Base-by-base conservation (phyloP, 1,140 invertebrate species). In the Muscidifurax raptorellus region DNA sequence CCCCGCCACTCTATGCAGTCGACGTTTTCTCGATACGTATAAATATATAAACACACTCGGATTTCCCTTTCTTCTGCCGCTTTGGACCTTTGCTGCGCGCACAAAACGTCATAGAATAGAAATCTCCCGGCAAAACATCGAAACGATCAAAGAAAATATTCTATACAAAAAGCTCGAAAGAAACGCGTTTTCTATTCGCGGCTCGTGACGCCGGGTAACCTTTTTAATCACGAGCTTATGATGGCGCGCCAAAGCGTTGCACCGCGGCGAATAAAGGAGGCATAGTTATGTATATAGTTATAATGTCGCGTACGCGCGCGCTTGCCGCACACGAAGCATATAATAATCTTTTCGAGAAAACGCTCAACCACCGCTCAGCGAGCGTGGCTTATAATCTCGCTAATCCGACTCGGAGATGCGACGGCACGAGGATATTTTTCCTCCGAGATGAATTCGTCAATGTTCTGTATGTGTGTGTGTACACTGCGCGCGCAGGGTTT, bases 191-290 rank as follows among this genome's bases (percentile, higher is more conserved):
- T 82, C 52, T 22, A 40, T 40, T 75, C 47, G 47, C 18, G 47
- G 59, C 5, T 76, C 71, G 71, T 76, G 80, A 72, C 44, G n/a
- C n/a, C n/a, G n/a, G 67, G 28, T 81, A 69, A 74, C 47, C 69
- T 82, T 76, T 75, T 76, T 82, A 82, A 82, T 76, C 72, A 25
- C 15, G 28, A 44, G 25, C 32, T 75, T 82, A 76, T n/a, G n/a
- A 82, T 67, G 44, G 72, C 47, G 80, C 80, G 71, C 67, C 44
- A 82, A 82, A 76, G 30, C 71, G 30, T 22, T 18, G 67, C 67
- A 44, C 36, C 4, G n/a, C n/a, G n/a, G 28, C 30, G 79, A 44
- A 30, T 47, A 69, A 30, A 52, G 64, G 64, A 47, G 32, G 13
- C 4, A n/a, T n/a, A n/a, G n/a, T n/a, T n/a, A n/a, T n/a, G 13